Evolutionary conservation across 1,140 invertebrate genomes (phyloP), one percentile per base, ranked within the genome.

Genomic region (Phymorhynchus buccinoides): DNA sequence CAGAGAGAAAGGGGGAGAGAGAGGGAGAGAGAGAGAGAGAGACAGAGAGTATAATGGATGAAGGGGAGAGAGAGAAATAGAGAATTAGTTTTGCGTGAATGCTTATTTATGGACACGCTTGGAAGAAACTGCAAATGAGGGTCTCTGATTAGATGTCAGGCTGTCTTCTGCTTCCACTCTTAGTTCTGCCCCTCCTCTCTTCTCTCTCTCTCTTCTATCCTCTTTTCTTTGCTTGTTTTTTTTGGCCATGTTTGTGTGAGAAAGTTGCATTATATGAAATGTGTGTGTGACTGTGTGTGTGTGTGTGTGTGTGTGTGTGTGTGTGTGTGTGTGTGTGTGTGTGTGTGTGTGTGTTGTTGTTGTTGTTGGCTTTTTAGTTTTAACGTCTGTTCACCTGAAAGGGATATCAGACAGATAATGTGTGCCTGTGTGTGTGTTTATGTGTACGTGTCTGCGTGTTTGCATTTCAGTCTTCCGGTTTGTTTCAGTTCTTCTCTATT

Each of bases 41-140:
- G n/a, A n/a, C n/a, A n/a, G n/a, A n/a, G n/a, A n/a, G n/a, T n/a
- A n/a, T n/a, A n/a, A n/a, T n/a, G n/a, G n/a, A n/a, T n/a, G n/a
- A n/a, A n/a, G n/a, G n/a, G n/a, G n/a, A n/a, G n/a, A n/a, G n/a
- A n/a, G n/a, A n/a, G n/a, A n/a, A n/a, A n/a, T n/a, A n/a, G n/a
- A n/a, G n/a, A n/a, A n/a, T n/a, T n/a, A n/a, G 77, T 39, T 79
- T 56, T 56, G 77, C 77, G 48, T 39, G 42, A 52, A 4, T 52
- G 41, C 77, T 79, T 79, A 79, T 79, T 79, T 79, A 79, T 79
- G 77, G 77, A 79, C 77, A 79, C 30, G 77, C 77, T 32, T 44
- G 27, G 16, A 44, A 79, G 77, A 79, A 35, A n/a, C 41, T 79
- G 41, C 77, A 79, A 79, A 79, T 79, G 77, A 79, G 42, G 41